These are phyloP conservation scores for Micromys minutus DNA, from an alignment of 2,113 vertebrate genomes.

Conservation along the genomic window DNA sequence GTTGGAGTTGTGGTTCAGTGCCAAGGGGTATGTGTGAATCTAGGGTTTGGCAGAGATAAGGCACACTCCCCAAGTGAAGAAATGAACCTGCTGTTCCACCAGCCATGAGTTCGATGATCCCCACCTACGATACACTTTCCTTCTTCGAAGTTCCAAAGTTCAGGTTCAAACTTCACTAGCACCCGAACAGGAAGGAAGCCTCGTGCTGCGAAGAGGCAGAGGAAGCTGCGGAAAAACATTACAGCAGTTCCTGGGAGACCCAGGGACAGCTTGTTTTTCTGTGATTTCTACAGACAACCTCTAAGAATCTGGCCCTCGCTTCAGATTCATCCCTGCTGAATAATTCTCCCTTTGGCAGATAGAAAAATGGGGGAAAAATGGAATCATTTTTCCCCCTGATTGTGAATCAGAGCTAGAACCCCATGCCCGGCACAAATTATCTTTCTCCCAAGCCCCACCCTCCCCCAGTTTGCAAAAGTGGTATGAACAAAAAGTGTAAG, in stretches of 20 bases:
- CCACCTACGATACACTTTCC: constrained; percentile 5
- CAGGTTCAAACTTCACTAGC: background rate
- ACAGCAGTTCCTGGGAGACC: background rate
- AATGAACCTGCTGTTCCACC: background rate
- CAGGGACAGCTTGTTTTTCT: background rate
- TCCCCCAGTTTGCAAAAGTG: background rate
- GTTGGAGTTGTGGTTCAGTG: too few relatives aligned
- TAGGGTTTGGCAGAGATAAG: background rate
- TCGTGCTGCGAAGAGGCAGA: background rate
- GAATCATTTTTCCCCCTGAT: constrained; percentile 18
- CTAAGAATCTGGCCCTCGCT: background rate
- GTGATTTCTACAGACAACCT: background rate
- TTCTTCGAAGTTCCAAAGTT: background rate
- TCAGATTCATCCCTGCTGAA: background rate
- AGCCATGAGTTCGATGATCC: background rate
- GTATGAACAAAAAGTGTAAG: background rate
- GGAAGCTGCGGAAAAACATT: background rate
- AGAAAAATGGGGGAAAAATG: constrained; percentile 2
- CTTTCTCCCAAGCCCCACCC: background rate
- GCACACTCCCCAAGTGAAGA: background rate
- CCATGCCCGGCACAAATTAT: background rate
- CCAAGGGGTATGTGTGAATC: background rate
- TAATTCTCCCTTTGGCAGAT: background rate
- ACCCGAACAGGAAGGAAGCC: background rate
- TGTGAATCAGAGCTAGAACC: background rate